Evolutionary conservation across 1,140 invertebrate species (phyloP).

Genomic region (Halictus rubicundus): DNA sequence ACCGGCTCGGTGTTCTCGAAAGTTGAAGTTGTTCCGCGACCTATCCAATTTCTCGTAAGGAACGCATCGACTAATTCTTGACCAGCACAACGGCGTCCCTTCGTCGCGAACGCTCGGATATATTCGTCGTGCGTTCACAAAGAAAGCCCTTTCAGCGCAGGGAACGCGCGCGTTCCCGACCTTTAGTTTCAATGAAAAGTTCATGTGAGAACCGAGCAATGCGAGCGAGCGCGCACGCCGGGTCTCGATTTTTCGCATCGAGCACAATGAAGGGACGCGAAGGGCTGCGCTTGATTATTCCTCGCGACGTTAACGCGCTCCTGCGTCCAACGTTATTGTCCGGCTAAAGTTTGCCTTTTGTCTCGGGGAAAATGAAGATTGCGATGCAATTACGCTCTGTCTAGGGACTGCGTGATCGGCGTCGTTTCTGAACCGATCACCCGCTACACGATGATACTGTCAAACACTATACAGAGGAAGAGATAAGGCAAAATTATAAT

Average conservation of each 20-base stretch:
- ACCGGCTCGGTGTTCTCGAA: neutral
- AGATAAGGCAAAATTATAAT: too few relatives aligned
- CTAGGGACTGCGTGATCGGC: too few relatives aligned
- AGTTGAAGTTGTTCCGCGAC: constrained; percentile 10
- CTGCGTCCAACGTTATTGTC: constrained; percentile 13
- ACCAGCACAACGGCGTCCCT: constrained; percentile 29
- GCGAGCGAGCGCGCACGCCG: neutral
- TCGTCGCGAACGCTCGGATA: neutral
- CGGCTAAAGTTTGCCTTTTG: neutral
- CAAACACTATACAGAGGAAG: too few relatives aligned
- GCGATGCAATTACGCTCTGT: neutral
- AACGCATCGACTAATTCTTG: constrained; percentile 38
- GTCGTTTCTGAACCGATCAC: too few relatives aligned
- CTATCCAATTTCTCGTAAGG: constrained; percentile 11
- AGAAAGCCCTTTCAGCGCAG: neutral
- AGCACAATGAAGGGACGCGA: constrained; percentile 20
- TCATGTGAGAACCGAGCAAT: constrained; percentile 11
- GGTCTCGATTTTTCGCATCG: constrained; percentile 17
- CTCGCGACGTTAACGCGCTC: constrained; percentile 18
- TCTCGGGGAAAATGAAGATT: neutral
- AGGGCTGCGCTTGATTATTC: constrained; percentile 30
- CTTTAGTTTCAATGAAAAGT: constrained; percentile 28
- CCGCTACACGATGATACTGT: too few relatives aligned
- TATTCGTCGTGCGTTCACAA: constrained; percentile 17
- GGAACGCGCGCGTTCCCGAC: constrained; percentile 24